These are phyloP conservation scores for Lasioglossum marginatum DNA, from an alignment of 2,888 invertebrate genomes.

Conservation along the genomic window DNA sequence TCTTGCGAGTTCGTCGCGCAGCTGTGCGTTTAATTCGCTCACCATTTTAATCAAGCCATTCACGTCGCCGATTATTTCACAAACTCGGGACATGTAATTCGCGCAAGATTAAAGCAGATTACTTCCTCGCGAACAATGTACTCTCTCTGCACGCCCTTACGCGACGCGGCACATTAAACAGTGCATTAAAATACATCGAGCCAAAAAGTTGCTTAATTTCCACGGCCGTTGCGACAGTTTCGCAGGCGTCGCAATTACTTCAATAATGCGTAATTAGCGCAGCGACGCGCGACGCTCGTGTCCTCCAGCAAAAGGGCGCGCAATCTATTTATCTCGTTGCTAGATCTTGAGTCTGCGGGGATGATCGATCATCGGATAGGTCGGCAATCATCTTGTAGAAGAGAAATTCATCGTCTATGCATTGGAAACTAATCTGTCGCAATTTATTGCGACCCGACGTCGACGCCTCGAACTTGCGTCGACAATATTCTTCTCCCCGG, in stretches of 20 bases:
- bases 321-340: background rate
- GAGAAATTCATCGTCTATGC: slow-evolving; percentile 17
- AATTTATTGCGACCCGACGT: background rate
- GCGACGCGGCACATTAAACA: background rate
- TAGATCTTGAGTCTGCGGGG: slow-evolving; percentile 23
- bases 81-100: background rate
- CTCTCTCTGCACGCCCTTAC: background rate
- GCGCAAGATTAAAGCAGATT: background rate
- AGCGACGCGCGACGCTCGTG: background rate
- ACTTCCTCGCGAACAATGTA: background rate
- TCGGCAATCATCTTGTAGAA: background rate
- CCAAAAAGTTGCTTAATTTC: slow-evolving; percentile 14
- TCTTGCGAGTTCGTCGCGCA: background rate
- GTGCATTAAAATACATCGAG: slow-evolving; percentile 5
- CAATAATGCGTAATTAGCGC: slow-evolving; percentile 13
- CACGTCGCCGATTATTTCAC: background rate
- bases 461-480: background rate
- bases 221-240: background rate
- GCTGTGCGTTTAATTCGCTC: background rate
- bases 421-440: slow-evolving; percentile 1
- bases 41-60: background rate
- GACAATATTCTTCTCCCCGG: background rate
- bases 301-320: background rate
- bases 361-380: slow-evolving; percentile 23
- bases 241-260: background rate